Evolutionary conservation across 2,888 invertebrate genomes (phyloP), one percentile per base, ranked within the genome.

Genomic region (Lithophane semibrunnea): DNA sequence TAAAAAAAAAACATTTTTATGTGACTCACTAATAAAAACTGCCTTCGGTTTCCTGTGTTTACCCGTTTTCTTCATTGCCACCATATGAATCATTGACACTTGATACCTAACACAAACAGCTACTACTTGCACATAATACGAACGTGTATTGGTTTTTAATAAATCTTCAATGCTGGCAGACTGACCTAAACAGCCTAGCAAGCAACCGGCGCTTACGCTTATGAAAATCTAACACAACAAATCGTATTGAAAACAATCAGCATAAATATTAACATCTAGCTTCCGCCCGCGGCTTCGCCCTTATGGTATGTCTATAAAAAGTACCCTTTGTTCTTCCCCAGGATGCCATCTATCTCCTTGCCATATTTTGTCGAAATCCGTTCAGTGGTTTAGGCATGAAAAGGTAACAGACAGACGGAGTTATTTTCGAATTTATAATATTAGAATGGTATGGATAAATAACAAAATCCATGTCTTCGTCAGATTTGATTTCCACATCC

Each of bases 401-500:
- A 37, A 37, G 37, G 37, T 37, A 37, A 37, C 37, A 37, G 3
- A 37, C 37, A 37, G 37, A 37, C 37, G 2, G 37, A 37, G 37
- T 37, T 37, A 37, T 3, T 37, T 37, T 37, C 37, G 37, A 37
- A 37, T 37, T 37, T 37, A 37, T 37, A 37, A 37, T 37, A 37
- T 37, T 37, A 37, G 37, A 2, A 37, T 37, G 37, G 37, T 37
- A 37, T 37, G 2, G 37, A 63, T 66, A 49, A 56, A 79, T 60
- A 63, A 73, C n/a, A 58, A 52, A 78, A 67, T 60, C 61, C 52
- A 37, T 79, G 58, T 66, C 66, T 37, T 44, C 54, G 70, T 81
- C 37, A 13, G 63, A 73, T 77, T 80, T 66, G 21, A 79, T 66
- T 74, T 24, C 60, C 66, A 79, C 86, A 74, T 87, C 88, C 87